Conservation (phyloP, 2,797 vertebrate genomes). For the Taeniopygia guttata region DNA sequence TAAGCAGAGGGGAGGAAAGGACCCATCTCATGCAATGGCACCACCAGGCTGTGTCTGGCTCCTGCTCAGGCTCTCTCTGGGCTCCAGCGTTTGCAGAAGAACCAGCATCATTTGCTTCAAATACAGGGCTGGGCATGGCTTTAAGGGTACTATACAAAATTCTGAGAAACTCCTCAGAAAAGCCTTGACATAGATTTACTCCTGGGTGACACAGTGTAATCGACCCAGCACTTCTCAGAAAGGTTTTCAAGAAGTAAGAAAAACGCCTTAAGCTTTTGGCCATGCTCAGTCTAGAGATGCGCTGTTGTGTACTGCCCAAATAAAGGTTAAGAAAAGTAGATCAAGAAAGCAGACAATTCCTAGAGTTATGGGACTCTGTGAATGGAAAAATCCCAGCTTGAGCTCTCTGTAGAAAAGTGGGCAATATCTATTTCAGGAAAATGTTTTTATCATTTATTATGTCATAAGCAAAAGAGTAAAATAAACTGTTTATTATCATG, state of each 20-base stretch:
- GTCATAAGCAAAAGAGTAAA: constrained; percentile 83
- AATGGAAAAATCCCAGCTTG: constrained; percentile 1
- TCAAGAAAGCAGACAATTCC: neutral
- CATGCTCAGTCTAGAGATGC: neutral
- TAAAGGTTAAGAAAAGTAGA: neutral
- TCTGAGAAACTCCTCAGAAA: neutral
- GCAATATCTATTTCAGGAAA: constrained; percentile 74
- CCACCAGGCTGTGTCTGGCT: fast-evolving
- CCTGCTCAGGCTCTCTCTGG: neutral
- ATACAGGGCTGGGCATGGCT: neutral
- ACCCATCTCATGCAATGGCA: neutral
- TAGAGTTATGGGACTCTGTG: neutral
- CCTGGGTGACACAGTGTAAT: neutral
- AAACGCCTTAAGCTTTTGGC: neutral
- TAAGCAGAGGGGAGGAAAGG: neutral
- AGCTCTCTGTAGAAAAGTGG: constrained; percentile 42
- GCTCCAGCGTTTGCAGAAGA: neutral
- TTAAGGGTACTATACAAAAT: neutral
- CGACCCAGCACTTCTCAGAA: neutral
- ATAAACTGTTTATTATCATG: constrained; percentile 98
- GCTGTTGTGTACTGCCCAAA: neutral
- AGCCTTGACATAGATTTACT: neutral
- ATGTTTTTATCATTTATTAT: constrained; percentile 81
- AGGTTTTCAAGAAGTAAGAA: neutral
- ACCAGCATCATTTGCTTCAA: neutral